Evolutionary conservation across 2,888 invertebrate species (phyloP).

Genomic region (Drosophila diplacantha): DNA sequence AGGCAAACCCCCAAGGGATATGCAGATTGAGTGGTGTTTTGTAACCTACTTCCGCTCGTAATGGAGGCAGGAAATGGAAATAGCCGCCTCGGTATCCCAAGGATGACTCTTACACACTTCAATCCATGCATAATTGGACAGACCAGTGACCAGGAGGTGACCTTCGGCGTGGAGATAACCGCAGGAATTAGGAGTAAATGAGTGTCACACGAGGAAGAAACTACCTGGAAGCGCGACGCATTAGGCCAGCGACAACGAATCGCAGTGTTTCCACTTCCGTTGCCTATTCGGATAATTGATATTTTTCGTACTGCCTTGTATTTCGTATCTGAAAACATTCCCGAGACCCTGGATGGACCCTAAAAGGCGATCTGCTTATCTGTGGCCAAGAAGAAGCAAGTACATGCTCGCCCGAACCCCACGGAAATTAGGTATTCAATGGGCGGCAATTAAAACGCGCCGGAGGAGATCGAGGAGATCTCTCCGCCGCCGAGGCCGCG

Average conservation of each 20-base stretch:
- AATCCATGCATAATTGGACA: constrained; percentile 39
- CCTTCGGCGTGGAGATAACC: constrained; percentile 46
- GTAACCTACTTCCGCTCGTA: constrained; percentile 27
- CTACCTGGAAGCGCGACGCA: constrained; percentile 28
- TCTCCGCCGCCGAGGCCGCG: not conserved
- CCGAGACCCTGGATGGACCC: constrained; percentile 9
- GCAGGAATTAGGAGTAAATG: constrained; percentile 30
- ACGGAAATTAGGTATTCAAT: constrained; percentile 40
- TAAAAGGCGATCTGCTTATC: constrained; percentile 24
- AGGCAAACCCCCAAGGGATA: not conserved
- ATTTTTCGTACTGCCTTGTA: constrained; percentile 9
- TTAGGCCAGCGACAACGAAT: constrained; percentile 15
- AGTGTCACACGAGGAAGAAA: constrained; percentile 48
- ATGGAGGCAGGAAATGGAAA: constrained; percentile 24
- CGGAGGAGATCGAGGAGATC: constrained; percentile 30
- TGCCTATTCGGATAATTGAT: constrained; percentile 1
- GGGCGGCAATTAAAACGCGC: constrained; percentile 39
- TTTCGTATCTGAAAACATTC: constrained; percentile 7
- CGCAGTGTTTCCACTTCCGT: constrained; percentile 16
- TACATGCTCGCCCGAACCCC: not conserved
- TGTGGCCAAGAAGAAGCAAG: constrained; percentile 6
- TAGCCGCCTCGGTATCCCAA: not conserved
- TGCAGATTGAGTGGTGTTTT: constrained; percentile 1
- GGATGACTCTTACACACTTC: constrained; percentile 38
- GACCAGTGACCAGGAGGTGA: constrained; percentile 23